Percentiles rank a stretch among this genome's conserved stretches.
These are phyloP conservation scores for Nothocercus julius DNA, from an alignment of 2,113 vertebrate species.

Conservation along the genomic window DNA sequence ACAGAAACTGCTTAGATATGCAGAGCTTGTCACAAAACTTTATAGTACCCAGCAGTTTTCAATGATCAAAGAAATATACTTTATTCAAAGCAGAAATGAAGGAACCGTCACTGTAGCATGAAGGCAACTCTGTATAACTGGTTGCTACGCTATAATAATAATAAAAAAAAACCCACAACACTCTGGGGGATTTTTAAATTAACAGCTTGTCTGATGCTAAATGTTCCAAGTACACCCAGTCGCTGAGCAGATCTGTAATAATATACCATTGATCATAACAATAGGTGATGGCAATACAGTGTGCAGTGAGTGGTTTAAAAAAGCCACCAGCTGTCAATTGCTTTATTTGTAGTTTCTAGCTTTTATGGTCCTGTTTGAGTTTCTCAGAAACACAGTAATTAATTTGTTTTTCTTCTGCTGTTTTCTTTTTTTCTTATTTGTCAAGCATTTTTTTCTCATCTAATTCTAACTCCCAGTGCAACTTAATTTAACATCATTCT, in stretches of 20 bases:
- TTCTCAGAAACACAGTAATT: neutral
- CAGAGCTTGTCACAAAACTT: neutral
- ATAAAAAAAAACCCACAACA: neutral
- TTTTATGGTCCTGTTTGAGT: neutral
- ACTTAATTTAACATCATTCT: neutral
- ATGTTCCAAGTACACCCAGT: neutral
- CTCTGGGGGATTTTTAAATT: slow-evolving; percentile 25
- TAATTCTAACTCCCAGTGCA: neutral
- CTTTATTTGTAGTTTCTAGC: neutral
- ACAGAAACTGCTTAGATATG: neutral
- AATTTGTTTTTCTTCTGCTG: neutral
- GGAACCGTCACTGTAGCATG: neutral
- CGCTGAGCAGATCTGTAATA: slow-evolving; percentile 10
- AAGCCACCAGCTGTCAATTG: neutral
- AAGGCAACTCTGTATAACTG: neutral
- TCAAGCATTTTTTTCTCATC: neutral
- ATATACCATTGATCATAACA: slow-evolving; percentile 16
- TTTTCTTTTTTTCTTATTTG: neutral
- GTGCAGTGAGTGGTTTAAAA: neutral
- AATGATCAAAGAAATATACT: neutral
- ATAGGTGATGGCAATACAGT: neutral
- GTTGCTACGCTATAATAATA: neutral
- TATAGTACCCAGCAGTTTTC: neutral
- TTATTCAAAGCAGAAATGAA: slow-evolving; percentile 30
- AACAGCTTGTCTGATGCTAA: slow-evolving; percentile 23